Conservation (phyloP, 2,797 vertebrate species). For the Ciconia nigra region DNA sequence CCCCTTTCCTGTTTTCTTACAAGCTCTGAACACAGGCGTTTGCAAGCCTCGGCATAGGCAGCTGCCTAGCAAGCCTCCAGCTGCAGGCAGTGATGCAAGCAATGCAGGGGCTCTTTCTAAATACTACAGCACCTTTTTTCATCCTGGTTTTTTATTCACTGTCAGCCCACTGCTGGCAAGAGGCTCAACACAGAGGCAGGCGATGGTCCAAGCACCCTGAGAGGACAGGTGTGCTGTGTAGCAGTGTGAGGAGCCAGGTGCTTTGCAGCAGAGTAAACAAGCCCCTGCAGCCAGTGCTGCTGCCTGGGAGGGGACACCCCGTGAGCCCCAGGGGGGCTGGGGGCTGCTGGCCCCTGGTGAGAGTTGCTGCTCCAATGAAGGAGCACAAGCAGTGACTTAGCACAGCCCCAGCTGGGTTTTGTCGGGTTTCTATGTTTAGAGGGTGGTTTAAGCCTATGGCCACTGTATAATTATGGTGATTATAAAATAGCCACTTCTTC, state of each 20-base stretch:
- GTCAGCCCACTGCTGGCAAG: background rate
- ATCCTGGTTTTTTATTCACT: background rate
- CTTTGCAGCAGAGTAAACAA: background rate
- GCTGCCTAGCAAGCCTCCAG: background rate
- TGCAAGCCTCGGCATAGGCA: background rate
- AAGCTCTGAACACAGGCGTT: background rate
- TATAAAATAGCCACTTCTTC: background rate
- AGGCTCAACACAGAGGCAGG: background rate
- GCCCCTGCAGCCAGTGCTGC: background rate
- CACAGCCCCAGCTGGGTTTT: background rate
- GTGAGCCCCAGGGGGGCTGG: too few species aligned
- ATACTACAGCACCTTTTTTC: background rate
- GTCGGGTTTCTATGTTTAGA: conserved; percentile 32
- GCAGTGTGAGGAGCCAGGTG: background rate
- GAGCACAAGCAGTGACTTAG: background rate
- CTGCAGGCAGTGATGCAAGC: background rate
- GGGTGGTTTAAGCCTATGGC: background rate
- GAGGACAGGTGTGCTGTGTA: background rate
- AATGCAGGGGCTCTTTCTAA: background rate
- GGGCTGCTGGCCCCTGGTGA: background rate
- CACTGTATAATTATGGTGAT: conserved; percentile 2
- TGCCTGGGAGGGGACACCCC: background rate
- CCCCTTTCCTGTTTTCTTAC: background rate
- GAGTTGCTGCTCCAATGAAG: background rate
- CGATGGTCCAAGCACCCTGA: background rate